Percentiles rank a stretch among this genome's conserved stretches.
These are phyloP conservation scores for Brachionus manjavacas DNA, from an alignment of 1,140 invertebrate genomes.

Conservation along the genomic window DNA sequence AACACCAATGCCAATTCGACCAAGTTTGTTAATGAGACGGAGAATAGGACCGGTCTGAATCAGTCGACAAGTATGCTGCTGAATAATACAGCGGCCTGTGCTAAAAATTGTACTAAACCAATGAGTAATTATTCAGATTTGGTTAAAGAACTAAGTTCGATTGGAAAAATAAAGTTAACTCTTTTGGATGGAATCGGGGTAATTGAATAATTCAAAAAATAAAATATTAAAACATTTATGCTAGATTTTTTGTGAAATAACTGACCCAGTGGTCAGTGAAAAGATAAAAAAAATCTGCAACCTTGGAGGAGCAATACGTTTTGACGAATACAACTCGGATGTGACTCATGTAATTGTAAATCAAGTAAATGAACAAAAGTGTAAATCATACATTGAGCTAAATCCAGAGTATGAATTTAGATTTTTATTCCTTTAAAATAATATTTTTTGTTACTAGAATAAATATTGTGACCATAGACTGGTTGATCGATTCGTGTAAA, in stretches of 20 bases:
- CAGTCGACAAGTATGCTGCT: not conserved
- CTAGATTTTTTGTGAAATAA: conserved; percentile 39
- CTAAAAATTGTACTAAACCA: not conserved
- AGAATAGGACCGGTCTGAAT: not conserved
- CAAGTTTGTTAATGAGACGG: conserved; percentile 33
- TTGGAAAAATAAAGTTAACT: conserved; percentile 40
- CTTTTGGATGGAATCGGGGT: conserved; percentile 29
- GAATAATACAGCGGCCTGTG: not conserved
- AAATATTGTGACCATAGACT: conserved; percentile 36
- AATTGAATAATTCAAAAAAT: not conserved
- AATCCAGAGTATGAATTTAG: conserved; percentile 17
- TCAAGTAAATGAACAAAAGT: conserved; percentile 26
- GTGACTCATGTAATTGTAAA: conserved; percentile 41
- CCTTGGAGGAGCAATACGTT: conserved; percentile 27
- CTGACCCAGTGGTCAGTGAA: not conserved
- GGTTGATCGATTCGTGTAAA: conserved; percentile 37
- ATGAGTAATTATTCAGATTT: conserved; percentile 30
- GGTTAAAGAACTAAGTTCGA: not conserved
- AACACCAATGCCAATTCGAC: conserved; percentile 8
- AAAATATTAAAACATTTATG: not conserved
- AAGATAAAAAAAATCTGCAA: conserved; percentile 37
- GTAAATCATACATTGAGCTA: conserved; percentile 28
- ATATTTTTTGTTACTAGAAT: conserved; percentile 16
- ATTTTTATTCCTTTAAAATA: not conserved
- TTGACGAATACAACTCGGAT: conserved; percentile 36